Base-by-base conservation (phyloP, 2,888 invertebrate species). In the Oscheius sp. region DNA sequence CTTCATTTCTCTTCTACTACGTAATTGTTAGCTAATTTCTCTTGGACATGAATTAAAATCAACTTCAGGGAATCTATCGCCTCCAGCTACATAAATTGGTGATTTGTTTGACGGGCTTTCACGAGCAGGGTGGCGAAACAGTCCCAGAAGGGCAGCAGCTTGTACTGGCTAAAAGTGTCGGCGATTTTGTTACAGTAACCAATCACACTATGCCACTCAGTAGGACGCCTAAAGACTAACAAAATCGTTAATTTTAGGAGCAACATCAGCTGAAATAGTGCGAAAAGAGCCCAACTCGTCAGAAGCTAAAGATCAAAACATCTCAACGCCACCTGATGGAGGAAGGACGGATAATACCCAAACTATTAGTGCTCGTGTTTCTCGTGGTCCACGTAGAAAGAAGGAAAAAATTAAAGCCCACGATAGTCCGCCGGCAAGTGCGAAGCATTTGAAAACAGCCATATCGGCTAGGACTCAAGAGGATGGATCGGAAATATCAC, bases 31-130 rank as follows among this genome's bases (percentile, higher is more conserved):
- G 52, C 17, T 31, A 27, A 15, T 17, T 25, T 50, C 15, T 50
- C 15, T 20, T 3, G 15, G 5, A n/a, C 17, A 6, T 42, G 12
- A n/a, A n/a, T n/a, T n/a, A 34, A 10, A 34, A 34, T 6, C 17
- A 12, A n/a, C 29, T 52, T 52, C 52, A 52, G 52, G 52, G 45
- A 1, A 27, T 61, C 42, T 61, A 61, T 27, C 61, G 61, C 6
- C 45, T 61, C 42, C 42, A 61, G 15, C 23, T 61, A 15, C 45
- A 61, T 42, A 42, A 45, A 61, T 17, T 61, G 27, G 61, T 31
- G 12, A 25, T 45, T 20, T 17, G 12, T 1, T n/a, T 45, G 1
- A 61, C 58, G 1, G 58, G 61, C 3, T 25, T 17, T 27, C 42
- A n/a, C 10, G 33, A 31, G 5, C n/a, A 55, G 20, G 20, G 6